Conservation (phyloP, 92 coral and sea anemone genomes). For the Porites divaricata region DNA sequence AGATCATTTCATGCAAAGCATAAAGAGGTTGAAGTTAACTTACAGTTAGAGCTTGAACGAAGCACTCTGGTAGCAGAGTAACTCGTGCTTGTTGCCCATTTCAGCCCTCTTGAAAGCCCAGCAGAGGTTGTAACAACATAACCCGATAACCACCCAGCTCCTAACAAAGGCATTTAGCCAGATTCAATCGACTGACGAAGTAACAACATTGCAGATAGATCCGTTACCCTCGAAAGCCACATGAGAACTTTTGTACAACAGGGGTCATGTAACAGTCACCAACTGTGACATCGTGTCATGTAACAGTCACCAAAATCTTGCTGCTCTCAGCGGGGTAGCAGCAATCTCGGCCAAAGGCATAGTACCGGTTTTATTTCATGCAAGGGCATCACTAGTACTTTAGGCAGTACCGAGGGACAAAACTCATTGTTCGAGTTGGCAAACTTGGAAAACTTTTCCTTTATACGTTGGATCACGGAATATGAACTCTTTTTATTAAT, state of each 20-base stretch:
- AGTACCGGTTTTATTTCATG: too few relatives aligned
- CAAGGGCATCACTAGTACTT: too few relatives aligned
- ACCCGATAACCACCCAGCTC: conserved; percentile 65
- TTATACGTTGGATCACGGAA: too few relatives aligned
- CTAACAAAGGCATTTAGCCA: conserved; percentile 44
- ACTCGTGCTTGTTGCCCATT: neutral
- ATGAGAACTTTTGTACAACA: neutral
- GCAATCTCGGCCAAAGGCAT: too few relatives aligned
- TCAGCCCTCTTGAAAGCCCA: conserved; percentile 11
- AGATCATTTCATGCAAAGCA: too few relatives aligned
- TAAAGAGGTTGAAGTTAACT: neutral
- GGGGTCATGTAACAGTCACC: conserved; percentile 4
- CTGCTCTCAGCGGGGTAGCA: too few relatives aligned
- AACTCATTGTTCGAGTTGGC: too few relatives aligned
- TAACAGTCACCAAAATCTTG: too few relatives aligned
- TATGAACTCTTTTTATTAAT: too few relatives aligned
- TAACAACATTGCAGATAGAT: neutral
- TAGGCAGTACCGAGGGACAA: too few relatives aligned
- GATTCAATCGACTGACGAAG: neutral
- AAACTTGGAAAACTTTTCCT: too few relatives aligned
- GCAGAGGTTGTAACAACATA: conserved; percentile 36
- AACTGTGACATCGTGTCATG: neutral
- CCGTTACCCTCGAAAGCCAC: neutral
- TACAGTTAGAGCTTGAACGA: neutral
- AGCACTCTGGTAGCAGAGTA: neutral